Evolutionary conservation across 2,888 invertebrate genomes (phyloP).

Genomic region (Congeria kusceri): DNA sequence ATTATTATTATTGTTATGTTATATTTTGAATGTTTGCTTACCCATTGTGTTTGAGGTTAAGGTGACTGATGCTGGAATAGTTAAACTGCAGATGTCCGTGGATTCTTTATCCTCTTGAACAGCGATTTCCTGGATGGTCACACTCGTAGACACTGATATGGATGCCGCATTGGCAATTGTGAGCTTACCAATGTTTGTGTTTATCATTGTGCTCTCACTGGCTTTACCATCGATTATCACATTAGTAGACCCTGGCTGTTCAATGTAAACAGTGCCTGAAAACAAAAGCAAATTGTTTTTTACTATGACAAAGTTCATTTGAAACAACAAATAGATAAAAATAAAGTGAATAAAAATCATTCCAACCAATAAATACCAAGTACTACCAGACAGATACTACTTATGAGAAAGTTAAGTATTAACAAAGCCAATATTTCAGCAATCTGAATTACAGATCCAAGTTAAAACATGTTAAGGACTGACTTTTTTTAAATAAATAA

Average conservation of each 20-base stretch:
- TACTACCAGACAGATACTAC: no score
- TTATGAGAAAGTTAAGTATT: no score
- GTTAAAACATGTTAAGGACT: no score
- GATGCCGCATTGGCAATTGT: slow-evolving; percentile 58
- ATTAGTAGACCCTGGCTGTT: slow-evolving; percentile 34
- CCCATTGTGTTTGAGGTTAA: slow-evolving; percentile 43
- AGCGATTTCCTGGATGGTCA: slow-evolving; percentile 52
- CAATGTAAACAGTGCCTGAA: slow-evolving; percentile 66
- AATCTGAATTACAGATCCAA: no score
- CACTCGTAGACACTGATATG: slow-evolving; percentile 49
- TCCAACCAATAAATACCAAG: no score
- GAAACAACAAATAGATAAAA: no score
- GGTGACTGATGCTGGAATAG: slow-evolving; percentile 42
- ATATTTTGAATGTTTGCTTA: neutral
- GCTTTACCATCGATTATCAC: slow-evolving; percentile 31
- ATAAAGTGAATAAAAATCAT: no score
- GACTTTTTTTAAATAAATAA: no score
- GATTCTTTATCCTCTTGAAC: slow-evolving; percentile 52
- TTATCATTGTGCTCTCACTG: slow-evolving; percentile 28
- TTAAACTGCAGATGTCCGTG: slow-evolving; percentile 58
- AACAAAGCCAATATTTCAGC: no score
- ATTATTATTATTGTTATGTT: no score
- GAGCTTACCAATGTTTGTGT: slow-evolving; percentile 53
- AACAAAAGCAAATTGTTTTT: slow-evolving; percentile 5
- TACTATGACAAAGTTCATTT: no score